These are phyloP conservation scores for Aelia acuminata DNA, from an alignment of 2,888 invertebrate genomes.

Conservation along the genomic window DNA sequence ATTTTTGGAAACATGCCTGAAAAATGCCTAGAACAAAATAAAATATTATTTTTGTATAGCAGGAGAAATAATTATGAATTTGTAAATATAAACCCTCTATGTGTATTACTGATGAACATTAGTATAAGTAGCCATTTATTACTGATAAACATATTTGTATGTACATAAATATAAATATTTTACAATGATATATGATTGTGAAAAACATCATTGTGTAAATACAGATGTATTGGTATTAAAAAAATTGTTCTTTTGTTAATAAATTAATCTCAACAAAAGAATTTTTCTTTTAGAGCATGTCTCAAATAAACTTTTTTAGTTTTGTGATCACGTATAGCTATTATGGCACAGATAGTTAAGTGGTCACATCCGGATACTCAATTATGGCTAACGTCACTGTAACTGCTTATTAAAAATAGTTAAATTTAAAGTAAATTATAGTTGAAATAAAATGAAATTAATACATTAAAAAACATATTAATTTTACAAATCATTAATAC, in stretches of 20 bases:
- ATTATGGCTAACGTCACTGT: background rate
- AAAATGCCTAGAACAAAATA: constrained; percentile 54
- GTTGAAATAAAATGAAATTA: background rate
- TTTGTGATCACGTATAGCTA: background rate
- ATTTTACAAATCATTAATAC: too few relatives aligned
- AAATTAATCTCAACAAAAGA: background rate
- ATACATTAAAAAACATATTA: too few relatives aligned
- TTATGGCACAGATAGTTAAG: too few relatives aligned
- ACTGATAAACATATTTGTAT: background rate
- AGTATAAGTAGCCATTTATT: background rate
- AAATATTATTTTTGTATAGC: constrained; percentile 10
- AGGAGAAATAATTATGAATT: background rate
- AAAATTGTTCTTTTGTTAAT: too few relatives aligned
- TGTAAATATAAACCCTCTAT: constrained; percentile 29
- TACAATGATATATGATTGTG: background rate
- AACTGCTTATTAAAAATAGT: background rate
- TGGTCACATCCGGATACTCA: background rate
- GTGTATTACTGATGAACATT: background rate
- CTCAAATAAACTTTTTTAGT: background rate
- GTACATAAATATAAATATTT: background rate
- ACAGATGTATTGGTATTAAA: too few relatives aligned
- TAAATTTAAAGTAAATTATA: background rate
- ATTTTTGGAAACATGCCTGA: constrained; percentile 53
- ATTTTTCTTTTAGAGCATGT: background rate
- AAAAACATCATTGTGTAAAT: background rate